Evolutionary conservation across 2,888 invertebrate species (phyloP), one percentile per base, ranked within the genome.

Genomic region (Chrysopilus asiliformis): DNA sequence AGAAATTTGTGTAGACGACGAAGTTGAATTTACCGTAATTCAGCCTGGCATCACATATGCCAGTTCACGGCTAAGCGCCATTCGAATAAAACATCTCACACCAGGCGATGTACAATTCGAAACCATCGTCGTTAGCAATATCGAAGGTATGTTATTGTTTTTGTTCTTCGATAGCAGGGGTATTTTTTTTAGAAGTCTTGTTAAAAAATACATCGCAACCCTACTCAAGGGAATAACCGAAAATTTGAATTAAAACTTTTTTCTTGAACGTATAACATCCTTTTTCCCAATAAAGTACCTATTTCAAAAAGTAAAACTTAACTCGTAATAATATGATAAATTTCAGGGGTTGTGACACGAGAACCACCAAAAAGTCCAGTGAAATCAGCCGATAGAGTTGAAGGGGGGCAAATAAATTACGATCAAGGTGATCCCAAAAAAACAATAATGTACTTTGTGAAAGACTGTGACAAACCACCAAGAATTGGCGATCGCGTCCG

Each of bases 11-110:
- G 70, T 79, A 34, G 76, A 76, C 38, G 84, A 85, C 62, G 86
- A 87, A 63, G 87, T 91, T 49, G 91, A 91, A 67, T 94, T 91
- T 57, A 91, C 94, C 13, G 83, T 90, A 42, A 71, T 79, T 47
- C 82, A 82, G 66, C 90, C 91, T 60, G 76, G 79, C 38, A 72
- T 79, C 40, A 74, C 82, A 41, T 79, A 75, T 59, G 71, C 77
- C 26, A 79, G 77, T 56, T 79, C 76, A 50, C 76, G 90, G 50
- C 82, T 84, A 60, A 82, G 86, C 58, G 94, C 87, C 46, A 89
- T 90, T 52, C 80, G 95, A 51, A 87, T 95, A 58, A 85, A 86
- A 61, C 81, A 82, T 63, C 66, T 95, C 54, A 76, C 82, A 26
- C 62, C 74, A 25, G 89, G 89, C 45, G 79, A 82, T 35, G 89